Percentiles rank a stretch among this genome's conserved stretches.
phyloP scores from a whole-genome alignment of 1,140 invertebrate genomes.

The Calephelis nemesis region DNA sequence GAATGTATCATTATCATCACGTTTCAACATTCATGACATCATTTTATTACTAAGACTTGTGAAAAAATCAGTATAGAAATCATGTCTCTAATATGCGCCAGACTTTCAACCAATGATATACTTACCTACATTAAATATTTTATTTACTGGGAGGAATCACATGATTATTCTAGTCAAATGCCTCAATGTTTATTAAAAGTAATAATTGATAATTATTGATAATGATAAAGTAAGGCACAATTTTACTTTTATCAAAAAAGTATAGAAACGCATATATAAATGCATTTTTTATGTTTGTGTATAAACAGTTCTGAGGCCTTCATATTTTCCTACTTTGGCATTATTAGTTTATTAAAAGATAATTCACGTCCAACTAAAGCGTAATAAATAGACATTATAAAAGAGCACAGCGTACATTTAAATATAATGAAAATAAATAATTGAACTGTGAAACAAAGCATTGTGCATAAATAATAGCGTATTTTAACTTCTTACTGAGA shows the following conservation, averaged over 20 bases:
- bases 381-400: conserved; percentile 22
- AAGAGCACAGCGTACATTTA: conserved; percentile 21
- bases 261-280: not conserved
- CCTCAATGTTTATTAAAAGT: no score
- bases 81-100: no score
- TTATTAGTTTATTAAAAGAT: conserved; percentile 18
- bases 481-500: conserved; percentile 21
- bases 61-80: no score
- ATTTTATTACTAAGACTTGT: no score
- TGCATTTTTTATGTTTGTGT: not conserved
- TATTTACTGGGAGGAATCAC: no score
- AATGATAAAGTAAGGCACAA: no score
- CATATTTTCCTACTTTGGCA: not conserved
- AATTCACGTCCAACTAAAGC: conserved; percentile 22
- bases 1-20: no score
- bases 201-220: no score
- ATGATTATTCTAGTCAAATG: no score
- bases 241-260: not conserved
- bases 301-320: not conserved
- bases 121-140: no score
- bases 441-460: conserved; percentile 31
- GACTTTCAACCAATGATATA: no score
- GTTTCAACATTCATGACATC: no score
- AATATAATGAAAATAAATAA: conserved; percentile 25
- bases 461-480: conserved; percentile 38